phyloP scores from a whole-genome alignment of 64 coral and sea anemone species.

The Stichodactyla mertensii region DNA sequence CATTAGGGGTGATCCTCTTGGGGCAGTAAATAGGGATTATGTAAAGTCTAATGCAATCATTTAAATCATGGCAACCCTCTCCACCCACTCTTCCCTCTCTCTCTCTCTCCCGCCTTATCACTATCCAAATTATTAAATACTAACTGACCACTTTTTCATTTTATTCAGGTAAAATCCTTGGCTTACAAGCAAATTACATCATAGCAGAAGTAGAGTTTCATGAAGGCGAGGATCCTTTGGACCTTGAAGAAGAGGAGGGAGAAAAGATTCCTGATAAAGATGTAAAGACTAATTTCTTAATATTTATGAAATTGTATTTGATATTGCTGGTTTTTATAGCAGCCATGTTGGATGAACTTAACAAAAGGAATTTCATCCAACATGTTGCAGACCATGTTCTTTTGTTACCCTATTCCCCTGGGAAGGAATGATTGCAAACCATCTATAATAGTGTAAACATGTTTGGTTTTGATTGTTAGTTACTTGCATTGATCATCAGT shows the following conservation, averaged over 20 bases:
- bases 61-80: neutral
- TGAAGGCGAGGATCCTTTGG: slow-evolving; percentile 78
- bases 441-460: neutral
- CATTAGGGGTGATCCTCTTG: neutral
- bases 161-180: slow-evolving; percentile 89
- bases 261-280: neutral
- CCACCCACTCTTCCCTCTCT: neutral
- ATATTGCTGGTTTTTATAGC: too few species aligned
- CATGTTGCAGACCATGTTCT: too few species aligned
- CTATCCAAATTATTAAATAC: too few species aligned
- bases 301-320: neutral
- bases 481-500: neutral
- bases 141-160: neutral
- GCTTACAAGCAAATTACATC: slow-evolving; percentile 82
- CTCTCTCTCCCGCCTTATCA: too few species aligned
- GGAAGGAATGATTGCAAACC: too few species aligned
- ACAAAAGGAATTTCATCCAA: too few species aligned
- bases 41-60: too few species aligned
- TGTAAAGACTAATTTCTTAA: neutral
- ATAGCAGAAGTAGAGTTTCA: slow-evolving; percentile 94
- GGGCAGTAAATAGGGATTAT: too few species aligned
- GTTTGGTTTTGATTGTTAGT: too few species aligned
- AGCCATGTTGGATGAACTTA: too few species aligned
- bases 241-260: slow-evolving; percentile 47
- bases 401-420: too few species aligned